Evolutionary conservation across 1,140 invertebrate genomes (phyloP).

Genomic region (Schlechtendalia chinensis): DNA sequence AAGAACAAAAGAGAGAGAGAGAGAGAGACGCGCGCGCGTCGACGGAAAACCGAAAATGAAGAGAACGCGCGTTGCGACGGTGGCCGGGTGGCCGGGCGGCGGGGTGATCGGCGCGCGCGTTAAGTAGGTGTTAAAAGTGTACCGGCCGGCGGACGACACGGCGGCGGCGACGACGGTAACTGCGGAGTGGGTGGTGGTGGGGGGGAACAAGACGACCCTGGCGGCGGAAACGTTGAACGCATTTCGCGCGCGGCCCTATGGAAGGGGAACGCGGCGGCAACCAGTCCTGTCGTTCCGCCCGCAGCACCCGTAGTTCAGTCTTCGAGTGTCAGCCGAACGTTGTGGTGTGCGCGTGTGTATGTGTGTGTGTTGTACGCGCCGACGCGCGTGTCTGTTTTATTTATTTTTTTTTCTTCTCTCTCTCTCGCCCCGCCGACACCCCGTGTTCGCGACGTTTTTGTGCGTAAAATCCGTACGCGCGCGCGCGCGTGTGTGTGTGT

Average conservation of each 20-base stretch:
- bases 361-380: neutral
- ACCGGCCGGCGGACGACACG: constrained; percentile 3
- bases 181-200: no score
- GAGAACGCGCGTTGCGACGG: no score
- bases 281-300: constrained; percentile 41
- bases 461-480: neutral
- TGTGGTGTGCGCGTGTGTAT: constrained; percentile 1
- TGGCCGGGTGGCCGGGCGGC: neutral
- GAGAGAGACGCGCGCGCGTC: neutral
- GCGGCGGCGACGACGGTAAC: constrained; percentile 8
- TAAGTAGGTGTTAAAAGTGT: constrained; percentile 50
- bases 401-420: neutral
- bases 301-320: constrained; percentile 10
- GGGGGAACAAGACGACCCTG: constrained; percentile 41
- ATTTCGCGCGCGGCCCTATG: neutral
- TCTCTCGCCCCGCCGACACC: neutral
- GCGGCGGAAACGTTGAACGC: neutral
- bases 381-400: neutral
- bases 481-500: neutral
- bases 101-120: neutral
- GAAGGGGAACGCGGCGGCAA: constrained; percentile 40
- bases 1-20: no score
- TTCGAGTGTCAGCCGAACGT: constrained; percentile 28
- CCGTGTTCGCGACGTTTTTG: no score
- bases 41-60: no score